phyloP scores from a whole-genome alignment of 2,113 vertebrate species.

The Megaceryle maxima region DNA sequence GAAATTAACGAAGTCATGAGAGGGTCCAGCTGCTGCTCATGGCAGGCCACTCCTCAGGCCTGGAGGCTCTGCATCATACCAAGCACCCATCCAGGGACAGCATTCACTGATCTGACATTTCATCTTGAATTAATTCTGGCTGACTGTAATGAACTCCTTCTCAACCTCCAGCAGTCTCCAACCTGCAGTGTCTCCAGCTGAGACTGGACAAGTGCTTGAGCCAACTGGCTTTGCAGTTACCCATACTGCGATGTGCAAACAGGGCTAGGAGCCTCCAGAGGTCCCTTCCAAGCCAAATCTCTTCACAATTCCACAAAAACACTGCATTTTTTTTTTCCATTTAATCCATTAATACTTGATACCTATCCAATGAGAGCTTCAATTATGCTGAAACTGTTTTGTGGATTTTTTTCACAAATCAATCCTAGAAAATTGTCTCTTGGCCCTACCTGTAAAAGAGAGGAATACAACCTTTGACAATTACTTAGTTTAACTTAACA shows the following conservation, averaged over 20 bases:
- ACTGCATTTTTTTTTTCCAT: not conserved
- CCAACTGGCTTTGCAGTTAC: not conserved
- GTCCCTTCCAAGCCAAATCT: not conserved
- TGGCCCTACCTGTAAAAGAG: not conserved
- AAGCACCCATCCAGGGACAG: not conserved
- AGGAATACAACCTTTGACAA: not conserved
- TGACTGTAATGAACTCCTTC: not conserved
- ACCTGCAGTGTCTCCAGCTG: not conserved
- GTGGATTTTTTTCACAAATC: not conserved
- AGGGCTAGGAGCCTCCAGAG: not conserved
- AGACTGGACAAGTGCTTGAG: rapidly evolving
- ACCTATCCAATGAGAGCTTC: not conserved
- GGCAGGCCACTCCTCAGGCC: not conserved
- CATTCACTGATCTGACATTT: not conserved
- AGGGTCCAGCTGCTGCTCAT: not conserved
- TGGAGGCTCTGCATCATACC: not conserved
- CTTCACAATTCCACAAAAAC: not conserved
- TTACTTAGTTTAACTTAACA: not conserved
- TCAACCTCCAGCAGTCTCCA: not conserved
- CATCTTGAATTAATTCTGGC: not conserved
- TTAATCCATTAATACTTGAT: not conserved
- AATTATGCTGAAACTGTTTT: not conserved
- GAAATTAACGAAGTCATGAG: not conserved
- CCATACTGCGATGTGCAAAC: not conserved
- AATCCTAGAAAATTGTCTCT: not conserved